Percentiles rank a stretch among this genome's conserved stretches.
These are phyloP conservation scores for Mesitornis unicolor DNA, from an alignment of 2,113 vertebrate species.

Conservation along the genomic window DNA sequence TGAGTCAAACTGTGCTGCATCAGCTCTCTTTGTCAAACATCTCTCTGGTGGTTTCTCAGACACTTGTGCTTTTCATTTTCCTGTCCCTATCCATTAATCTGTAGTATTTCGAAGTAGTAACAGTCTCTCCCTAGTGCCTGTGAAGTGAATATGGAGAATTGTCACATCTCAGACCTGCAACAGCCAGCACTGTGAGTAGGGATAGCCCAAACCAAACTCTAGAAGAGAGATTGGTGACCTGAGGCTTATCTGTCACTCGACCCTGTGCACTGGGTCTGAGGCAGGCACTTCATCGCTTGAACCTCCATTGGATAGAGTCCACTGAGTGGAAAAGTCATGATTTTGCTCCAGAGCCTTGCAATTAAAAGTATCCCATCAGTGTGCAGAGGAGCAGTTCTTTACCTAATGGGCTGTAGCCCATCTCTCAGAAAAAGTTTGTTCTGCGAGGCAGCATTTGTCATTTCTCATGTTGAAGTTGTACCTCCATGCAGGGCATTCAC, in stretches of 20 bases:
- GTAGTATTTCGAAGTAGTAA: not conserved
- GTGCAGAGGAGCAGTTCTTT: not conserved
- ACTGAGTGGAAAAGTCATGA: not conserved
- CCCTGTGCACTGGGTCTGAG: not conserved
- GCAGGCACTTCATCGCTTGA: not conserved
- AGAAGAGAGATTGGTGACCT: not conserved
- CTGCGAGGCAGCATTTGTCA: not conserved
- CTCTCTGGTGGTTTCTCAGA: not conserved
- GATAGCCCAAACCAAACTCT: not conserved
- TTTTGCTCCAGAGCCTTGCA: not conserved
- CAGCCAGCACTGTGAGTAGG: not conserved
- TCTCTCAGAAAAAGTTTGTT: not conserved
- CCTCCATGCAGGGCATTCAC: not conserved
- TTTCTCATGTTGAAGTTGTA: not conserved
- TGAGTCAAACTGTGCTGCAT: not conserved
- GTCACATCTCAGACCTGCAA: not conserved
- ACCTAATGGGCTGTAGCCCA: not conserved
- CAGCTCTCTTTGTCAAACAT: not conserved
- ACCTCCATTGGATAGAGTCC: not conserved
- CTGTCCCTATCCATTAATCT: not conserved
- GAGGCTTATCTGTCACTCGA: not conserved
- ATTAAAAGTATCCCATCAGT: not conserved
- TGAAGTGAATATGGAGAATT: not conserved
- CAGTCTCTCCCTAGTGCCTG: not conserved
- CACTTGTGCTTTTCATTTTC: not conserved